These are phyloP conservation scores for Penaeus indicus DNA, from an alignment of 1,140 invertebrate species.

Conservation along the genomic window DNA sequence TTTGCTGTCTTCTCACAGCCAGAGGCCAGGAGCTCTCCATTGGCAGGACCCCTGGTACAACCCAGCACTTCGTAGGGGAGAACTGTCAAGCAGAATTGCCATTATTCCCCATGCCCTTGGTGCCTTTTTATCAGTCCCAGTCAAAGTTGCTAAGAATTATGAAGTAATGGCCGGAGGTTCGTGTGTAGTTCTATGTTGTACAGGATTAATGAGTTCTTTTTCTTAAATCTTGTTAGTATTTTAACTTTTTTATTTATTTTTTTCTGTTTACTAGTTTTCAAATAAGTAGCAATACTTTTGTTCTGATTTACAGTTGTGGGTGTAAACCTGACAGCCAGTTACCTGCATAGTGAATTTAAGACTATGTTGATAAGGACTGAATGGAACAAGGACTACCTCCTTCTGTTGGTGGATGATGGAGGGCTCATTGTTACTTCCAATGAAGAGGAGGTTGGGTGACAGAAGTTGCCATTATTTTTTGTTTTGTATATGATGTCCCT, in stretches of 20 bases:
- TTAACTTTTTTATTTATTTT: neutral
- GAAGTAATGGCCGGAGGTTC: slow-evolving; percentile 53
- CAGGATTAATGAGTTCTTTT: neutral
- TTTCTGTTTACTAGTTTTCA: neutral
- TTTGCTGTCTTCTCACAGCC: neutral
- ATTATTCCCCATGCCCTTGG: slow-evolving; percentile 41
- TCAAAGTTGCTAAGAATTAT: slow-evolving; percentile 34
- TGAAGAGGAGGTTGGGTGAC: slow-evolving; percentile 4
- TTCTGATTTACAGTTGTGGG: slow-evolving; percentile 34
- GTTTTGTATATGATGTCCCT: too few species aligned
- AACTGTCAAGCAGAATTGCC: slow-evolving; percentile 27
- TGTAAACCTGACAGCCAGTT: slow-evolving; percentile 40
- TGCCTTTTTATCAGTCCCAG: slow-evolving; percentile 28
- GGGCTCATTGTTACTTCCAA: slow-evolving; percentile 44
- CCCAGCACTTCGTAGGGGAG: slow-evolving; percentile 43
- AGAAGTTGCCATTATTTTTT: too few species aligned
- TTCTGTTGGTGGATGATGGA: slow-evolving; percentile 43
- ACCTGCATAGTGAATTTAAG: slow-evolving; percentile 16
- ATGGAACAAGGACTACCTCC: slow-evolving; percentile 36
- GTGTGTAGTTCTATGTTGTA: neutral
- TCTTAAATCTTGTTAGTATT: neutral
- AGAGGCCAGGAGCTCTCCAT: neutral
- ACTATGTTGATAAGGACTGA: slow-evolving; percentile 5
- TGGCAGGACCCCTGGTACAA: slow-evolving; percentile 48
- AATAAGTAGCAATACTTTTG: too few species aligned